Percentiles rank a stretch among this genome's conserved stretches.
Evolutionary conservation across 2,888 invertebrate species (phyloP).

Genomic region (Hartigia nigra): DNA sequence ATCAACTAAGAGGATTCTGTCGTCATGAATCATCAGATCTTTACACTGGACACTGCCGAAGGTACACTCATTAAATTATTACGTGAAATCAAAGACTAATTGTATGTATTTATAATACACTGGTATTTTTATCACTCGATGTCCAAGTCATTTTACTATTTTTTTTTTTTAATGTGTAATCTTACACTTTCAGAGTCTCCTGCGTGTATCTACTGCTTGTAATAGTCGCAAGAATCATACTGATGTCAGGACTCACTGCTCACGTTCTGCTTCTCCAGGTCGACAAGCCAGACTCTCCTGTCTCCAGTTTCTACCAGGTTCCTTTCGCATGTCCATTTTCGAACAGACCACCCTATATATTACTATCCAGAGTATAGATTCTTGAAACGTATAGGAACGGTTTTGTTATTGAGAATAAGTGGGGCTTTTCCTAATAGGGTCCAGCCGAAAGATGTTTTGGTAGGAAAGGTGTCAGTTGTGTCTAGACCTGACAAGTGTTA

Average conservation of each 20-base stretch:
- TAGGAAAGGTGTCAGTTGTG: background rate
- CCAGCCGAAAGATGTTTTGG: background rate
- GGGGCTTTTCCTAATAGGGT: background rate
- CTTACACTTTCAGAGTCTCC: background rate
- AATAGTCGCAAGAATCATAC: background rate
- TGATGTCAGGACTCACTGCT: background rate
- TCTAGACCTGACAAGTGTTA: background rate
- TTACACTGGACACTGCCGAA: background rate
- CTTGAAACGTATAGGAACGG: background rate
- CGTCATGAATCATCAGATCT: background rate
- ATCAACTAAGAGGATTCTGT: background rate
- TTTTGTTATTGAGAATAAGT: background rate
- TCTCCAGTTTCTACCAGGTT: constrained; percentile 1
- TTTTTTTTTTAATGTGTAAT: background rate
- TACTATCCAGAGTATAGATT: background rate
- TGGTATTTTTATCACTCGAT: background rate
- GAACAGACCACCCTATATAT: background rate
- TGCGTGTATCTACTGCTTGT: background rate
- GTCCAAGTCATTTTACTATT: background rate
- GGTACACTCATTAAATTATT: background rate
- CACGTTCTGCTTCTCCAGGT: background rate
- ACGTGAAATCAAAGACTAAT: background rate
- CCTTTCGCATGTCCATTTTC: background rate
- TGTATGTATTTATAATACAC: background rate
- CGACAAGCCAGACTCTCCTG: constrained; percentile 3